Evolutionary conservation across 1,140 invertebrate genomes (phyloP), one percentile per base, ranked within the genome.

Genomic region (Sycobia sp.): DNA sequence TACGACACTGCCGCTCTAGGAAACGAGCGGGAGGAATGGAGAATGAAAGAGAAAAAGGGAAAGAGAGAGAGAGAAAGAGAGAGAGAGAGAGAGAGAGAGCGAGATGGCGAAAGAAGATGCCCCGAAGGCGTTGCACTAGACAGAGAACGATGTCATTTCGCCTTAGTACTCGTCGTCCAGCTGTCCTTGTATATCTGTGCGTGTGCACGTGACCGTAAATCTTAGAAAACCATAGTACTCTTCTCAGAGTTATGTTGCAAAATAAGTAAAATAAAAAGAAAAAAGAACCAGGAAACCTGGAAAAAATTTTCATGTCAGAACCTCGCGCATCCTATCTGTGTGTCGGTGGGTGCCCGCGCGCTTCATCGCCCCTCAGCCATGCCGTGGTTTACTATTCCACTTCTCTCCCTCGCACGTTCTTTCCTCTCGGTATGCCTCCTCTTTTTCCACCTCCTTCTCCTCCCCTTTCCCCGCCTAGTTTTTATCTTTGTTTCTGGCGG

Each of bases 281-380:
- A 0, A 23, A n/a, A 60, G 60, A 69, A 63, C 60, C 57, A 67
- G 43, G 36, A 25, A 67, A 50, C 65, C 59, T 47, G 59, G 44
- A 18, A 59, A n/a, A 27, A 1, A 27, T 20, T 43, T 20, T 13
- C 4, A 11, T 13, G 4, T 7, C 18, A 20, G 4, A 43, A 43
- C 3, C 11, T 13, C 36, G 7, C 4, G 27, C 32, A 4, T 25
- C 20, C 22, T 4, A 2, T 27, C 11, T 34, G 27, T 1, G 29
- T 38, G 47, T 54, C 53, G 47, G 50, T 58, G 49, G 55, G n/a
- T n/a, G n/a, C n/a, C n/a, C n/a, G n/a, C n/a, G n/a, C n/a, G n/a
- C n/a, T n/a, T n/a, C n/a, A n/a, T n/a, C n/a, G n/a, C n/a, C n/a
- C n/a, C n/a, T n/a, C n/a, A n/a, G n/a, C n/a, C n/a, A n/a, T n/a